phyloP scores from a whole-genome alignment of 1,140 invertebrate genomes.

The Meloidogyne floridensis region DNA sequence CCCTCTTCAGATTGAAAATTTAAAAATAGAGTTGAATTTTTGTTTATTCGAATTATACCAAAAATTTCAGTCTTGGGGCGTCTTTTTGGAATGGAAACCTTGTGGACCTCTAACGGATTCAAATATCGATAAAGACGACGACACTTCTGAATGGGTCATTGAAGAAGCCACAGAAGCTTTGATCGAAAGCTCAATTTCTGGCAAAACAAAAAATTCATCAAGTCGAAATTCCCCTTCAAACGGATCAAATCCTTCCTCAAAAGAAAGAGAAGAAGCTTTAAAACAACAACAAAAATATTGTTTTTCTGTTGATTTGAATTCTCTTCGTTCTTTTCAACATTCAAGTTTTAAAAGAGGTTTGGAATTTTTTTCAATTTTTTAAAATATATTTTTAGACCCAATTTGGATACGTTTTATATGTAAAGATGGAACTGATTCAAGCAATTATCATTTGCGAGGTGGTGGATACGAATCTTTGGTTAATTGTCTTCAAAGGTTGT shows the following conservation, averaged over 20 bases:
- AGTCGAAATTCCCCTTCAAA: not conserved
- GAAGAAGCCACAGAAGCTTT: slow-evolving; percentile 40
- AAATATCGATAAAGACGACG: slow-evolving; percentile 36
- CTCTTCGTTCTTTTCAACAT: slow-evolving; percentile 50
- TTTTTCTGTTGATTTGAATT: slow-evolving; percentile 48
- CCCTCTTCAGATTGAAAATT: too few relatives aligned
- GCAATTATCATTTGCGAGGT: slow-evolving; percentile 46
- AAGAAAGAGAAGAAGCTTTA: not conserved
- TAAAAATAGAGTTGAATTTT: too few relatives aligned
- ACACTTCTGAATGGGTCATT: slow-evolving; percentile 48
- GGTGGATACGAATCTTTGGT: slow-evolving; percentile 53
- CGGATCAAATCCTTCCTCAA: slow-evolving; percentile 16
- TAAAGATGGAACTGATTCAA: slow-evolving; percentile 48
- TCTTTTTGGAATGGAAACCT: slow-evolving; percentile 55
- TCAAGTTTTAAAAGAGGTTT: slow-evolving; percentile 43
- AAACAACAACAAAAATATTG: slow-evolving; percentile 34
- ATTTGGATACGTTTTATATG: slow-evolving; percentile 52
- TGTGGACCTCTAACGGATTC: slow-evolving; percentile 12
- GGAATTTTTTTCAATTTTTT: not conserved
- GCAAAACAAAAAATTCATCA: not conserved
- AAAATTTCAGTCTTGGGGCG: slow-evolving; percentile 42
- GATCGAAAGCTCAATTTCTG: not conserved
- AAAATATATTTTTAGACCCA: slow-evolving; percentile 32
- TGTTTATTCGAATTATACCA: not conserved
- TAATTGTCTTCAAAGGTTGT: slow-evolving; percentile 42